Evolutionary conservation across 2,113 vertebrate genomes (phyloP).

Genomic region (Pithys albifrons): DNA sequence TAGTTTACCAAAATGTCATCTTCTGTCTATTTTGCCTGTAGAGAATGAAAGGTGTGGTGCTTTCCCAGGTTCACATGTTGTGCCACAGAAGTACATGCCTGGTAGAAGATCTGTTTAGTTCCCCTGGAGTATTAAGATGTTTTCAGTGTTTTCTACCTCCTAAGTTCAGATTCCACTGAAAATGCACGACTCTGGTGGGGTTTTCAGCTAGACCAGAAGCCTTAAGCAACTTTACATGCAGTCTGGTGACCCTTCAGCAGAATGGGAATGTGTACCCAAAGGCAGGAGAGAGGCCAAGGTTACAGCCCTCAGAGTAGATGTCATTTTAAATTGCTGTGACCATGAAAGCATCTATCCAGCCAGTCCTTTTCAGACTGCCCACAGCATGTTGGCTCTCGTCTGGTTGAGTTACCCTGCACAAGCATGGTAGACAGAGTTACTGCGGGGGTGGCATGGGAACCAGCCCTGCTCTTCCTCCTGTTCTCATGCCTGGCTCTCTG

Average conservation of each 20-base stretch:
- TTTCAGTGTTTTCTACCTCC: not conserved
- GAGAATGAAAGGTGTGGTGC: not conserved
- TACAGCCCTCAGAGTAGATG: not conserved
- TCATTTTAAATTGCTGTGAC: not conserved
- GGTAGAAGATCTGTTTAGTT: not conserved
- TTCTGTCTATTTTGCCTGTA: not conserved
- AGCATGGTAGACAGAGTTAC: not conserved
- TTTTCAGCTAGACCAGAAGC: not conserved
- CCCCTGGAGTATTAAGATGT: not conserved
- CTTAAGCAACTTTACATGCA: not conserved
- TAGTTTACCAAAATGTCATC: not conserved
- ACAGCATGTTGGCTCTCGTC: fast-evolving
- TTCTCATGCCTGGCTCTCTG: not conserved
- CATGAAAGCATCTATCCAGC: not conserved
- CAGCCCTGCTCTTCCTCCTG: not conserved
- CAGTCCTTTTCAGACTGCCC: not conserved
- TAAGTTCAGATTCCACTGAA: not conserved
- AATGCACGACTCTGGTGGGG: not conserved
- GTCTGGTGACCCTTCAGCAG: not conserved
- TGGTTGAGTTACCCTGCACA: fast-evolving
- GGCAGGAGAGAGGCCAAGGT: not conserved
- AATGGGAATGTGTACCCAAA: not conserved
- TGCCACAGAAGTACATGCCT: not conserved
- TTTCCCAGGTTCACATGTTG: not conserved
- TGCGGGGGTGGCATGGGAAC: fast-evolving